Conservation (phyloP, 2,113 vertebrate species). For the Tetraodon nigroviridis region DNA sequence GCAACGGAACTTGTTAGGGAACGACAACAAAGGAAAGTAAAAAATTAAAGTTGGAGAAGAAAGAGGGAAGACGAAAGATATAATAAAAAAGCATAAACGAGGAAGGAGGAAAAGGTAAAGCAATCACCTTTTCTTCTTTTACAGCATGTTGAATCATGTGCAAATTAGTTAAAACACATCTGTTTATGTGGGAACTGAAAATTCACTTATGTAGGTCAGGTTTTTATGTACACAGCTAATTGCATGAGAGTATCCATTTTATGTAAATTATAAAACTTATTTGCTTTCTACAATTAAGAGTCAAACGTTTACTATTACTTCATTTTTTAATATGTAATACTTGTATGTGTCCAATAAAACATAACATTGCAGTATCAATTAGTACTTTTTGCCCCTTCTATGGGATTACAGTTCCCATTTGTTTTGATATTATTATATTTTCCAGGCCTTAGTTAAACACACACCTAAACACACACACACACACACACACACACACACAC, state of each 20-base stretch:
- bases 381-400: background rate
- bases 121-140: background rate
- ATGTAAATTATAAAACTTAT: too few species aligned
- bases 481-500: constrained; percentile 10
- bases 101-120: constrained; percentile 53
- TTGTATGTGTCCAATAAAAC: too few species aligned
- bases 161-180: background rate
- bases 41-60: constrained; percentile 8
- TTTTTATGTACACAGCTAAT: background rate
- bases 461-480: constrained; percentile 1
- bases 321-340: too few species aligned
- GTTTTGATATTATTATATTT: constrained; percentile 6
- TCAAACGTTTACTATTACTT: background rate
- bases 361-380: background rate
- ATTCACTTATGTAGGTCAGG: too few species aligned
- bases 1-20: constrained; percentile 32
- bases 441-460: constrained; percentile 3
- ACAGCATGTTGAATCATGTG: background rate
- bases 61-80: constrained; percentile 15
- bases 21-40: constrained; percentile 29
- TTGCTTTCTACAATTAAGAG: too few species aligned
- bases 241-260: background rate
- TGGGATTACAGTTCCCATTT: constrained; percentile 38
- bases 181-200: background rate
- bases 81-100: constrained; percentile 18